Percentiles rank a stretch among this genome's conserved stretches.
Evolutionary conservation across 2,888 invertebrate genomes (phyloP).

Genomic region (Melieria crassipennis): DNA sequence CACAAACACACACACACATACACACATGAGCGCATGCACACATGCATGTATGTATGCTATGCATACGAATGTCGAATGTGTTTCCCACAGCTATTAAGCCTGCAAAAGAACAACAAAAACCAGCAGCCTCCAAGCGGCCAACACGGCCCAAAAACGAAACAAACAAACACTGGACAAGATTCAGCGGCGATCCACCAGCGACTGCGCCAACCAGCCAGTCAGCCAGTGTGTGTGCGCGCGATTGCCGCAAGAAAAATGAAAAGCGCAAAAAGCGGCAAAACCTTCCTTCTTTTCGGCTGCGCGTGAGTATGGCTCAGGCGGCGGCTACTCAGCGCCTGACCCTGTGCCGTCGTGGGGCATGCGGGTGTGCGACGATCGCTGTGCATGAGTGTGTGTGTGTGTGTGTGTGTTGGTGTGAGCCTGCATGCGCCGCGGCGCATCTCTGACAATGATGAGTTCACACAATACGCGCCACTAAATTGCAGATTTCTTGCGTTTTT

Average conservation of each 20-base stretch:
- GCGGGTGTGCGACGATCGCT: not conserved
- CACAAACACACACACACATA: slow-evolving; percentile 24
- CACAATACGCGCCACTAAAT: slow-evolving; percentile 50
- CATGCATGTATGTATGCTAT: not conserved
- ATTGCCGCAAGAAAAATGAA: slow-evolving; percentile 21
- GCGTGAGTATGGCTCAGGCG: not conserved
- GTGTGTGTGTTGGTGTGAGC: not conserved
- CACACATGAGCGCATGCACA: slow-evolving; percentile 9
- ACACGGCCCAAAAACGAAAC: slow-evolving; percentile 1
- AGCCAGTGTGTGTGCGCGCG: not conserved
- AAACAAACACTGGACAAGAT: not conserved
- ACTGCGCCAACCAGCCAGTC: slow-evolving; percentile 11
- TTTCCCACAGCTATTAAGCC: slow-evolving; percentile 49
- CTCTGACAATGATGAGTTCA: slow-evolving; percentile 46
- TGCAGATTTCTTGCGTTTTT: slow-evolving; percentile 40
- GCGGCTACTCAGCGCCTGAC: too few species aligned
- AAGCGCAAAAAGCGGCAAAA: slow-evolving; percentile 17
- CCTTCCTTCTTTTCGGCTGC: not conserved
- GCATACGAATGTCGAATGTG: slow-evolving; percentile 19
- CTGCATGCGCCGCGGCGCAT: slow-evolving; percentile 43
- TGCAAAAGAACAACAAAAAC: slow-evolving; percentile 6
- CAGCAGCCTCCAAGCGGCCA: slow-evolving; percentile 7
- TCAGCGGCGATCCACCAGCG: slow-evolving; percentile 27
- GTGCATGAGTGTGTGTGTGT: not conserved
- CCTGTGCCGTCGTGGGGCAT: not conserved